Evolutionary conservation across 2,888 invertebrate genomes (phyloP).

Genomic region (Carabus problematicus): DNA sequence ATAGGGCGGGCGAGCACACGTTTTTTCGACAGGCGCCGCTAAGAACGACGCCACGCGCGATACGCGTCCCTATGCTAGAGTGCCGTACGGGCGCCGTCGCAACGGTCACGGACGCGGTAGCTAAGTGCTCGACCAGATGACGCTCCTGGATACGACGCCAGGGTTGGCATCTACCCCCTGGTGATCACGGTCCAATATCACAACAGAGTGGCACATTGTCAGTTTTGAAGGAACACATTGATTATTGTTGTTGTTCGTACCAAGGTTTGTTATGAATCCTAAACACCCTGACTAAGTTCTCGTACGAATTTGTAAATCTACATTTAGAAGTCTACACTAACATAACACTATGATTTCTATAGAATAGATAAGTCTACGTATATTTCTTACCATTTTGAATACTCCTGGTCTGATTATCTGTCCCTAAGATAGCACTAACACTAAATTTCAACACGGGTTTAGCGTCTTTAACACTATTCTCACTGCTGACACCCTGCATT

Average conservation of each 20-base stretch:
- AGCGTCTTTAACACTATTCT: slow-evolving; percentile 52
- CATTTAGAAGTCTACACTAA: too few relatives aligned
- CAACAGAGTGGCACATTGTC: too few relatives aligned
- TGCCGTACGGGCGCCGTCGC: slow-evolving; percentile 48
- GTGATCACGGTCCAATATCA: too few relatives aligned
- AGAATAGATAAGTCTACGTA: too few relatives aligned
- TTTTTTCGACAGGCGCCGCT: slow-evolving; percentile 55
- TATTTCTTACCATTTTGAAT: slow-evolving; percentile 49
- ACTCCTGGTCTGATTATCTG: slow-evolving; percentile 56
- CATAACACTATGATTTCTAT: too few relatives aligned
- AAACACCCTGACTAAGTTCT: too few relatives aligned
- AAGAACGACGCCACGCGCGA: slow-evolving; percentile 46
- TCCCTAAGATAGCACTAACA: slow-evolving; percentile 88
- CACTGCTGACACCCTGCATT: slow-evolving; percentile 49
- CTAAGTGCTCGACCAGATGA: slow-evolving; percentile 67
- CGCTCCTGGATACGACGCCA: slow-evolving; percentile 53
- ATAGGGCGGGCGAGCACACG: slow-evolving; percentile 50
- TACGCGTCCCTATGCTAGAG: slow-evolving; percentile 49
- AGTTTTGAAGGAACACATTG: too few relatives aligned
- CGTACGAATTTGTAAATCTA: too few relatives aligned
- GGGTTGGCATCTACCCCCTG: background rate
- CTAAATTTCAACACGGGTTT: slow-evolving; percentile 90
- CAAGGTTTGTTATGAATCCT: too few relatives aligned
- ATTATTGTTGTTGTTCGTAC: too few relatives aligned
- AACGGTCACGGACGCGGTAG: slow-evolving; percentile 45